Conservation (phyloP, 1,140 invertebrate species). For the Eueides isabella region DNA sequence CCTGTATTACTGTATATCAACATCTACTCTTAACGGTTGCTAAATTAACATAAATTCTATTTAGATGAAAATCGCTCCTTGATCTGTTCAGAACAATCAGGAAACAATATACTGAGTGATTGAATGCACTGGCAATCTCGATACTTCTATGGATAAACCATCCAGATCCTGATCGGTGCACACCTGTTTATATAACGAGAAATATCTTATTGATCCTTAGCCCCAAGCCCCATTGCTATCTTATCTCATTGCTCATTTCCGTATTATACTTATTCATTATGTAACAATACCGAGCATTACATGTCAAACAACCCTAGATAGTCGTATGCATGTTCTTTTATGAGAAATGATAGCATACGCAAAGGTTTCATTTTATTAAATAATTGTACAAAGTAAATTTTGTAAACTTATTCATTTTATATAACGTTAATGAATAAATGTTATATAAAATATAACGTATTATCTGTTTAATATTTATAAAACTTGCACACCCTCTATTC, state of each 20-base stretch:
- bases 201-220: conserved; percentile 40
- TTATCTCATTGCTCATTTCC: conserved; percentile 35
- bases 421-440: too few species aligned
- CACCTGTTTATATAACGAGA: conserved; percentile 42
- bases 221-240: conserved; percentile 29
- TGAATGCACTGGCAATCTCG: conserved; percentile 51
- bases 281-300: neutral
- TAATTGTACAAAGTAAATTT: too few species aligned
- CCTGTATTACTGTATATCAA: conserved; percentile 72
- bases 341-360: neutral
- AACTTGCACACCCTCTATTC: conserved; percentile 25
- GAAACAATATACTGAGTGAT: conserved; percentile 62
- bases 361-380: neutral
- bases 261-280: conserved; percentile 19
- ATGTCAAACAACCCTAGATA: neutral
- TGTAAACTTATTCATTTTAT: too few species aligned
- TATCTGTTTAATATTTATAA: neutral
- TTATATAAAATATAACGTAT: neutral
- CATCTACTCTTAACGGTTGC: conserved; percentile 61
- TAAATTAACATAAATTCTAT: conserved; percentile 76
- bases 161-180: conserved; percentile 36
- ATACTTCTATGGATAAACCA: conserved; percentile 35
- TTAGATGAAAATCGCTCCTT: conserved; percentile 63
- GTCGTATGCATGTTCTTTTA: neutral
- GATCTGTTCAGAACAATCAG: conserved; percentile 60